These are phyloP conservation scores for Dolichotis patagonum DNA, from an alignment of 2,113 vertebrate genomes.

Conservation along the genomic window DNA sequence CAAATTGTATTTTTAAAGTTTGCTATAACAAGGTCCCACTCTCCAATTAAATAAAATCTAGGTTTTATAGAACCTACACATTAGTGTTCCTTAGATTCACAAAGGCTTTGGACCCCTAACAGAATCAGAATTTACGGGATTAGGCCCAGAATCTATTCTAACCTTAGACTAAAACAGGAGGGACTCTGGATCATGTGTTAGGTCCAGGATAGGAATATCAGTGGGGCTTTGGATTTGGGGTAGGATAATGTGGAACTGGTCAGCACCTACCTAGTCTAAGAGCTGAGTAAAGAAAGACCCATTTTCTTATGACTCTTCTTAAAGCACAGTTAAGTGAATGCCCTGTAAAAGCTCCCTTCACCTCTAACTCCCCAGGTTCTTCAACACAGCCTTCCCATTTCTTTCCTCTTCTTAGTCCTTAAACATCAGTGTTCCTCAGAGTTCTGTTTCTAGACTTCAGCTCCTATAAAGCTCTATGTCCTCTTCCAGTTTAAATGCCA, in stretches of 20 bases:
- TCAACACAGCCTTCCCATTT: neutral
- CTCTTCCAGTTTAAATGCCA: neutral
- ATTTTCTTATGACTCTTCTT: conserved; percentile 12
- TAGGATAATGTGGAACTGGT: neutral
- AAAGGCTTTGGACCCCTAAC: neutral
- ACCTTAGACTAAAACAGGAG: neutral
- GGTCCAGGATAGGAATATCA: neutral
- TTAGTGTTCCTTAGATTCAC: neutral
- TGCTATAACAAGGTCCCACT: neutral
- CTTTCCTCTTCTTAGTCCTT: neutral
- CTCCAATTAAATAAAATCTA: conserved; percentile 50
- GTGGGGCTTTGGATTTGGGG: neutral
- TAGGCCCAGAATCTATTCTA: conserved; percentile 1
- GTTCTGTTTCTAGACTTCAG: neutral
- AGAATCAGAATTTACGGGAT: conserved; percentile 19
- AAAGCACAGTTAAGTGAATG: neutral
- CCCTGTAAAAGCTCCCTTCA: neutral
- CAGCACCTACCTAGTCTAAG: neutral
- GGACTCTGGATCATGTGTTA: neutral
- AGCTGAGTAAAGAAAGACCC: neutral
- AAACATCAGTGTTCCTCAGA: neutral
- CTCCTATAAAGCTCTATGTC: neutral
- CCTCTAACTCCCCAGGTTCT: neutral
- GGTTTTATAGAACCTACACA: neutral
- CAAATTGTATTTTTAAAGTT: conserved; percentile 45